Evolutionary conservation across 2,888 invertebrate genomes (phyloP).

Genomic region (Drosophila merina): DNA sequence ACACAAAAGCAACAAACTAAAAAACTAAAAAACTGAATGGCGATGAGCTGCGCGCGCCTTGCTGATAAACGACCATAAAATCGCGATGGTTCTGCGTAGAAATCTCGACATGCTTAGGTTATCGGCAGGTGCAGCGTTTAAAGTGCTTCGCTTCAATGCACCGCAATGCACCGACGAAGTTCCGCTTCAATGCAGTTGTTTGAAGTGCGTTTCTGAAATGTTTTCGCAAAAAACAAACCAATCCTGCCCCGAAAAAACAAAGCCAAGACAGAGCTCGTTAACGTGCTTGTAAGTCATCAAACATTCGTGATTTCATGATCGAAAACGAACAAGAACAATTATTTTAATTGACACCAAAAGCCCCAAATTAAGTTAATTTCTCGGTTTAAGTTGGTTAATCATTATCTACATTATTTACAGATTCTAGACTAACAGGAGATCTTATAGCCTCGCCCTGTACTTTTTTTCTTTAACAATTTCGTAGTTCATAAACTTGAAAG

Average conservation of each 20-base stretch:
- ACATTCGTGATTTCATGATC: background rate
- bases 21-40: background rate
- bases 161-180: constrained; percentile 35
- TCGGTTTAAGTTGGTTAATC: background rate
- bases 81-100: constrained; percentile 22
- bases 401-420: background rate
- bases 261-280: background rate
- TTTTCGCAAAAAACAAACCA: constrained; percentile 2
- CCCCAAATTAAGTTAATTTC: background rate
- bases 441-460: background rate
- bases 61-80: constrained; percentile 50
- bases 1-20: constrained; percentile 9
- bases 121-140: constrained; percentile 50
- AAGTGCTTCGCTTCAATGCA: constrained; percentile 51
- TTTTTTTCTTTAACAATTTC: background rate
- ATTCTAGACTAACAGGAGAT: background rate
- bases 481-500: background rate
- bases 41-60: constrained; percentile 43
- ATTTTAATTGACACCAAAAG: background rate
- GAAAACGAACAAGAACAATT: background rate
- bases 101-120: constrained; percentile 50
- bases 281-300: background rate
- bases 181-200: constrained; percentile 60
- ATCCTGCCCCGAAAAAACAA: background rate
- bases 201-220: constrained; percentile 21